phyloP scores from a whole-genome alignment of 2,797 vertebrate species.

The Sebastes hopkinsi region DNA sequence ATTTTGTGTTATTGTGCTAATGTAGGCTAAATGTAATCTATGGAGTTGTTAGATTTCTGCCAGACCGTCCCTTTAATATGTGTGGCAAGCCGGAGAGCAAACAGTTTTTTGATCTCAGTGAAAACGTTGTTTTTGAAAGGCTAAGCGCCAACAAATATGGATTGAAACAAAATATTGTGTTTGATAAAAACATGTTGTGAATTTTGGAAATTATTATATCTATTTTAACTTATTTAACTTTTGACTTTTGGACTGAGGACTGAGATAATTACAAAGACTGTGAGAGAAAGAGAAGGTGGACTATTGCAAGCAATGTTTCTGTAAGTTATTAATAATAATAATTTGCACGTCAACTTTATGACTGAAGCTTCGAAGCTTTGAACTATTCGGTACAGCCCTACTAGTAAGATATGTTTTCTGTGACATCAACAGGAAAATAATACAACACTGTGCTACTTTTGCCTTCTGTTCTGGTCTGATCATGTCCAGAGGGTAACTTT shows the following conservation, averaged over 20 bases:
- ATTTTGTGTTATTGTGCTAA: neutral
- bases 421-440: neutral
- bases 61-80: neutral
- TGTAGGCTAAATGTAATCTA: neutral
- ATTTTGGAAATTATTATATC: neutral
- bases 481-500: neutral
- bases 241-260: neutral
- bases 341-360: neutral
- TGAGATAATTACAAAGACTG: too few relatives aligned
- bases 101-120: too few relatives aligned
- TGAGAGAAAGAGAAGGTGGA: neutral
- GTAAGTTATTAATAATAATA: neutral
- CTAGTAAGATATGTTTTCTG: neutral
- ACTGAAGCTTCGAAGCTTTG: neutral
- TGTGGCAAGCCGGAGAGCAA: neutral
- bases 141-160: neutral
- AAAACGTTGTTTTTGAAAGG: neutral
- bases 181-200: neutral
- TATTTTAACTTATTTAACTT: neutral
- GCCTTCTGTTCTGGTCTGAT: neutral
- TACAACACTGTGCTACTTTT: neutral
- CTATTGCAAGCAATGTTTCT: neutral
- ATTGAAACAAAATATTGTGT: neutral
- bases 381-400: neutral
- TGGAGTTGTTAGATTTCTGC: neutral